A percentile compares a stretch with the other conserved stretches of the same genome.
phyloP scores from a whole-genome alignment of 2,113 vertebrate species.

The Bombycilla garrulus region DNA sequence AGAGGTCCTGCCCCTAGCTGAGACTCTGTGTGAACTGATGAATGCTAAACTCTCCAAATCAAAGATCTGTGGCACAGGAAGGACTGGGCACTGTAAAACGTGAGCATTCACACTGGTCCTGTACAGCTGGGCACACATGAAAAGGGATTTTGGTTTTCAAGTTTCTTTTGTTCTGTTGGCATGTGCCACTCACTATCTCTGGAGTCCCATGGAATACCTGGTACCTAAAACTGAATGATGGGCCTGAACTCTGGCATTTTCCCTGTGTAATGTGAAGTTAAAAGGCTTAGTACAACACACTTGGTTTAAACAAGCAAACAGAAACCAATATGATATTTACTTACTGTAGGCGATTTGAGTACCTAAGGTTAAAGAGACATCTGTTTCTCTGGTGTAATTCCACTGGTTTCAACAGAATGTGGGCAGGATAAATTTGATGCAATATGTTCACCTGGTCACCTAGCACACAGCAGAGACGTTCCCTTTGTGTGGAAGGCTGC shows the following conservation, averaged over 20 bases:
- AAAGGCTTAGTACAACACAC: conserved; percentile 3
- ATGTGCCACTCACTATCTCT: background rate
- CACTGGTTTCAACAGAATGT: background rate
- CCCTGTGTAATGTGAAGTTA: background rate
- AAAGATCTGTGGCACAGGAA: background rate
- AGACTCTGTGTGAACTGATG: background rate
- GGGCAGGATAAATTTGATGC: background rate
- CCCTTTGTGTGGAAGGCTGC: conserved; percentile 57
- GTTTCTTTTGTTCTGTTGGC: background rate
- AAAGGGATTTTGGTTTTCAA: background rate
- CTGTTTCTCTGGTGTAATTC: conserved; percentile 27
- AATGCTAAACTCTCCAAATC: background rate
- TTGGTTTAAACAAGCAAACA: conserved; percentile 29
- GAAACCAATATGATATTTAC: conserved; percentile 43
- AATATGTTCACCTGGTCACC: conserved; percentile 43
- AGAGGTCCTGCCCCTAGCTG: background rate
- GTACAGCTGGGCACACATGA: background rate
- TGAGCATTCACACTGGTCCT: background rate
- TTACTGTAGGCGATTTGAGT: conserved; percentile 17
- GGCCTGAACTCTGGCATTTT: conserved; percentile 40
- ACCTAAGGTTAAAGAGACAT: conserved; percentile 33
- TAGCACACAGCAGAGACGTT: conserved; percentile 23
- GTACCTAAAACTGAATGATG: background rate
- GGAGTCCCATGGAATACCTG: background rate
- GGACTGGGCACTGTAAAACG: background rate